Percentiles rank a stretch among this genome's conserved stretches.
These are phyloP conservation scores for Octomys mimax DNA, from an alignment of 2,797 vertebrate genomes.

Conservation along the genomic window DNA sequence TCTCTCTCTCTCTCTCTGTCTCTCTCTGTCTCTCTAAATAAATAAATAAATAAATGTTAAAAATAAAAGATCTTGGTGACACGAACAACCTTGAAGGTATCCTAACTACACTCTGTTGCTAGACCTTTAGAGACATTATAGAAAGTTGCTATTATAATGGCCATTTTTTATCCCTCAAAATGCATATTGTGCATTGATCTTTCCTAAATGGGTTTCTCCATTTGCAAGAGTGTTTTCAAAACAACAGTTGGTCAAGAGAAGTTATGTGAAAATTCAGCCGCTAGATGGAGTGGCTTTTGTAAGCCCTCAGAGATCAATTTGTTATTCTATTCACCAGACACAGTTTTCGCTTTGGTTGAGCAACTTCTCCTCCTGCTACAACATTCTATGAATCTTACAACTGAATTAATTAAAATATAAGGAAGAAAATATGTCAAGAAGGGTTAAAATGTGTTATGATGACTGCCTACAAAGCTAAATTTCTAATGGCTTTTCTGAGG, in stretches of 20 bases:
- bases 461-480: conserved; percentile 74
- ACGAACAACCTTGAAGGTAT: conserved; percentile 46
- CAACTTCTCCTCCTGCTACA: conserved; percentile 63
- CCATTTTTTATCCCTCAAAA: not conserved
- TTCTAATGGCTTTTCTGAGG: conserved; percentile 81
- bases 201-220: conserved; percentile 64
- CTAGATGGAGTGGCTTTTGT: conserved; percentile 87
- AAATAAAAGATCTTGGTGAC: conserved; percentile 14
- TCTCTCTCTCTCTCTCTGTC: too few relatives aligned
- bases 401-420: conserved; percentile 72
- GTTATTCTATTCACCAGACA: conserved; percentile 53
- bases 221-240: not conserved
- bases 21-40: too few relatives aligned
- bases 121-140: conserved; percentile 43
- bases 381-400: conserved; percentile 62
- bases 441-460: conserved; percentile 73
- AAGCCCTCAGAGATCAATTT: conserved; percentile 41
- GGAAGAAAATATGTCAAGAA: conserved; percentile 64
- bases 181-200: conserved; percentile 40
- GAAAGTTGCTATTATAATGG: conserved; percentile 21
- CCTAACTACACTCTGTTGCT: conserved; percentile 24
- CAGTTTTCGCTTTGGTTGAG: conserved; percentile 47
- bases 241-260: conserved; percentile 67
- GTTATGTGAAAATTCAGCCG: conserved; percentile 80
- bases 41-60: too few relatives aligned